Conservation (phyloP, 2,113 vertebrate genomes). For the Megaleporinus macrocephalus region DNA sequence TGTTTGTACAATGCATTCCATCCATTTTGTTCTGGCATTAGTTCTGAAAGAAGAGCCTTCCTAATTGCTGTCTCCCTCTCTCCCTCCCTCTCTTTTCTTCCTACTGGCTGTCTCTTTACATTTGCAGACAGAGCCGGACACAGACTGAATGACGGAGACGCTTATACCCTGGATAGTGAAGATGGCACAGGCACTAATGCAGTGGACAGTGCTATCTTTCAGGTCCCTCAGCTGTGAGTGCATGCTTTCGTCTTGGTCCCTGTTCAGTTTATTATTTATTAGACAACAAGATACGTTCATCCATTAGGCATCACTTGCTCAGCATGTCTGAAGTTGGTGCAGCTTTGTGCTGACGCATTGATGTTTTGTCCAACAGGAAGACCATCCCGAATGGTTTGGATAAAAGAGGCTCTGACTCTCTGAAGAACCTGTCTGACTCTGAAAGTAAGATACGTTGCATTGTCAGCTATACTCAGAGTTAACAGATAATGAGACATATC, state of each 20-base stretch:
- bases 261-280: slow-evolving; percentile 8
- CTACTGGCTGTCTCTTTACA: slow-evolving; percentile 34
- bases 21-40: neutral
- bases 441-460: slow-evolving; percentile 80
- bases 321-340: neutral
- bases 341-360: neutral
- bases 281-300: neutral
- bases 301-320: neutral
- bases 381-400: slow-evolving; percentile 86
- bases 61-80: neutral
- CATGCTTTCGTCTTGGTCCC: neutral
- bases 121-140: slow-evolving; percentile 86
- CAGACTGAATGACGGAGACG: slow-evolving; percentile 87
- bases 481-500: too few species aligned
- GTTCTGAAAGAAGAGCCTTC: neutral
- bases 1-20: neutral
- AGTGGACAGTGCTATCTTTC: slow-evolving; percentile 90
- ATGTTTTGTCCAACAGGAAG: slow-evolving; percentile 81
- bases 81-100: neutral
- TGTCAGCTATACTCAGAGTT: neutral
- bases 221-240: slow-evolving; percentile 93
- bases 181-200: slow-evolving; percentile 82
- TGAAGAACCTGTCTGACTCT: slow-evolving; percentile 81
- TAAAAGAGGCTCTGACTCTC: slow-evolving; percentile 77
- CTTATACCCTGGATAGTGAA: slow-evolving; percentile 89